Base-by-base conservation (phyloP, 2,113 vertebrate genomes). In the Alaudala cheleensis region DNA sequence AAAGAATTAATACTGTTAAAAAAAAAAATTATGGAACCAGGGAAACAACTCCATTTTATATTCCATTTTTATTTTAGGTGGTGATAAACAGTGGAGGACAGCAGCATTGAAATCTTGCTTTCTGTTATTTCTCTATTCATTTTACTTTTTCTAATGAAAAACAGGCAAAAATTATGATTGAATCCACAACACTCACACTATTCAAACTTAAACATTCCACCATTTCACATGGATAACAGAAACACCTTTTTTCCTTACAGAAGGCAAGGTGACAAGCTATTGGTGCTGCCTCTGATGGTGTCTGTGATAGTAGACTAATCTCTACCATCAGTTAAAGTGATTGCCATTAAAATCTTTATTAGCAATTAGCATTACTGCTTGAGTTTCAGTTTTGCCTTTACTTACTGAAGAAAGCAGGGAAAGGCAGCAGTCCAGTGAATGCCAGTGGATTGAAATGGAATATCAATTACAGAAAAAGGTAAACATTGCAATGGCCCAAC, bases 261-360 rank as follows among this genome's bases (percentile, higher is more conserved):
- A 87, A 91, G 24, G 60, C 67, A n/a, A 70, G 51, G 70, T 92
- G 78, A 90, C 11, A 79, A 90, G 66, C 53, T 81, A 87, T 94
- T 87, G 92, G 92, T 93, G 69, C 73, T 76, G 77, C 62, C 33
- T 86, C 91, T 90, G 87, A 92, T 89, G 50, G 70, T 70, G 42
- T 54, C 57, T 94, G 78, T 67, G 90, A 90, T 90, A 94, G 74
- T 5, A 76, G 66, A 90, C 73, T 96, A 91, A 93, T 92, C 94
- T 94, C 77, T 76, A 71, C 50, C 87, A 94, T 91, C 94, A 93
- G 91, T 95, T 95, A 92, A 84, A 91, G 74, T 91, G 93, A 95
- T 90, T 97, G 93, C 76, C 93, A 94, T 95, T 95, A 95, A 97
- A 96, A 95, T 95, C 93, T 95, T 95, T 96, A 95, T 80, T 92